Percentiles rank a stretch among this genome's conserved stretches.
These are phyloP conservation scores for Papilio glaucus DNA, from an alignment of 1,140 invertebrate genomes.

Conservation along the genomic window DNA sequence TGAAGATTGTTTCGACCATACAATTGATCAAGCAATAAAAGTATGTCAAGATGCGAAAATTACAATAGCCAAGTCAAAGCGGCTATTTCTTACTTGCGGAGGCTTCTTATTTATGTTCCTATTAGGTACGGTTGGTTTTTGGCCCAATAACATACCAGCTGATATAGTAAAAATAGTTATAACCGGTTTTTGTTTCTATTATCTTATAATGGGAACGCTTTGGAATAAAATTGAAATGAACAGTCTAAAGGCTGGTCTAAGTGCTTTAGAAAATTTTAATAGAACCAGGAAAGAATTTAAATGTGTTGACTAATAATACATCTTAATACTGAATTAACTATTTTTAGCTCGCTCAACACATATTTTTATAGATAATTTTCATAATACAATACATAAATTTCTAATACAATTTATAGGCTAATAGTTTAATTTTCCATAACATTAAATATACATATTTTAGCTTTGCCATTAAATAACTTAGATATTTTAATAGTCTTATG, in stretches of 20 bases:
- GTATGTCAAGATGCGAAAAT: conserved; percentile 85
- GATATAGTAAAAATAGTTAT: conserved; percentile 84
- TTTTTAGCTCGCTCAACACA: too few relatives aligned
- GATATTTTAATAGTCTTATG: too few relatives aligned
- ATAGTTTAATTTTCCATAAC: not conserved
- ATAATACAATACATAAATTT: too few relatives aligned
- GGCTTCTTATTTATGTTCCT: conserved; percentile 80
- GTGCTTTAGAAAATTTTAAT: conserved; percentile 64
- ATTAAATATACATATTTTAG: too few relatives aligned
- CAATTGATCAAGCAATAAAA: conserved; percentile 85
- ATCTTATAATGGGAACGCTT: conserved; percentile 89
- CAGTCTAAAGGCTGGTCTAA: conserved; percentile 88
- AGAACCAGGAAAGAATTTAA: conserved; percentile 50
- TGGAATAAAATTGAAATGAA: conserved; percentile 92
- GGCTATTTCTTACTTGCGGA: conserved; percentile 84
- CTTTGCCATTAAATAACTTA: too few relatives aligned
- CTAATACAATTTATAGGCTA: too few relatives aligned
- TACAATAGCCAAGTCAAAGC: conserved; percentile 84
- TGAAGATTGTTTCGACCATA: conserved; percentile 61
- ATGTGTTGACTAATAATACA: conserved; percentile 33
- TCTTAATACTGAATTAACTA: not conserved
- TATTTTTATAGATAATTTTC: too few relatives aligned
- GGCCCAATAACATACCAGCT: conserved; percentile 65
- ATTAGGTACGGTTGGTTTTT: conserved; percentile 76
- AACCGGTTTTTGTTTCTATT: conserved; percentile 87